phyloP scores from a whole-genome alignment of 2,888 invertebrate species.

The Chloromyia formosa region DNA sequence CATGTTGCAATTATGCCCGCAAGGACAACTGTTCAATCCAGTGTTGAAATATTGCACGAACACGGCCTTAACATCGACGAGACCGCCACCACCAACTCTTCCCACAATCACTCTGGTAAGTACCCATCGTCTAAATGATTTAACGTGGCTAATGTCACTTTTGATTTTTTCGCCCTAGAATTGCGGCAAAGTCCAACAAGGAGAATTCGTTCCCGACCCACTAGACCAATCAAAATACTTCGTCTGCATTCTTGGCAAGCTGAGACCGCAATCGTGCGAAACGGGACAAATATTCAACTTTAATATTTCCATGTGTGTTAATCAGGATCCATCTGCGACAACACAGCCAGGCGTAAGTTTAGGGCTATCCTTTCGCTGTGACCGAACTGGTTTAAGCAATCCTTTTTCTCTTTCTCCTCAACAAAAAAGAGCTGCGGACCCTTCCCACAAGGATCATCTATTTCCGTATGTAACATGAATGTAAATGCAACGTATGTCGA shows the following conservation, averaged over 20 bases:
- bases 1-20: slow-evolving; percentile 9
- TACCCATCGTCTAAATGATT: background rate
- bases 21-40: slow-evolving; percentile 4
- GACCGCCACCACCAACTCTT: slow-evolving; percentile 10
- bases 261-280: slow-evolving; percentile 14
- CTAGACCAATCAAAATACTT: slow-evolving; percentile 6
- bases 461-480: background rate
- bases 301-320: background rate
- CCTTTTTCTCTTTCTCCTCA: no score
- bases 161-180: background rate
- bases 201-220: slow-evolving; percentile 13
- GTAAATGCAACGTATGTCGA: no score
- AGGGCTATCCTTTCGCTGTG: background rate
- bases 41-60: slow-evolving; percentile 9
- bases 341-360: slow-evolving; percentile 11
- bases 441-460: background rate
- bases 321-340: background rate
- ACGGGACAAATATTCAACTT: background rate
- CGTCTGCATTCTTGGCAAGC: slow-evolving; percentile 14
- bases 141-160: no score
- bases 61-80: background rate
- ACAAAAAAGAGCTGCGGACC: slow-evolving; percentile 3
- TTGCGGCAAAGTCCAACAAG: background rate
- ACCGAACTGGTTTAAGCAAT: background rate
- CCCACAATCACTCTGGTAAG: background rate